Evolutionary conservation across 2,113 vertebrate genomes (phyloP), one percentile per base, ranked within the genome.

Genomic region (Zosterops pallidus): DNA sequence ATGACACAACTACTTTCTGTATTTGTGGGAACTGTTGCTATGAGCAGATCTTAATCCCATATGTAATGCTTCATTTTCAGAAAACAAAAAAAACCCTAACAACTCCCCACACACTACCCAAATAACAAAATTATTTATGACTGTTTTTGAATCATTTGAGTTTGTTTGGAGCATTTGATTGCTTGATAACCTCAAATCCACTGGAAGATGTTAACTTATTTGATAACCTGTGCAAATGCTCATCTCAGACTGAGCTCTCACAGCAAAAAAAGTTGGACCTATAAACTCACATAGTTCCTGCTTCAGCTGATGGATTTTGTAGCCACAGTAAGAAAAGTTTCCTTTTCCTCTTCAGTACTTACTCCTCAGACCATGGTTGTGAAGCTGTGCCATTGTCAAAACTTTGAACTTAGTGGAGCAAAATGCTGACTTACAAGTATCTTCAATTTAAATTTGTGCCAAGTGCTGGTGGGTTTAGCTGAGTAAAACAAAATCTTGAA

Each of bases 21-120:
- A 91, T 93, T 97, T 97, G 97, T 86, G 59, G 96, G 94, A 97
- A 96, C 86, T 83, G 94, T 96, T 97, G 95, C 96, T 96, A 97
- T 93, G 95, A 95, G 75, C 68, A 89, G 60, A 76, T 82, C n/a
- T 59, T 78, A 92, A 90, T 96, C 94, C 96, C 96, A 81, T 81
- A 86, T 83, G 80, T 91, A 80, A 91, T 76, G 63, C 89, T 96
- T 97, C 71, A 44, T 89, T 92, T 95, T 79, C 70, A 91, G 79
- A 86, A 95, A 90, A 91, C 59, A 93, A 67, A 83, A 72, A 33
- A 9, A 39, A 11, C 11, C 39, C 31, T 23, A 83, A 39, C 28
- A 63, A 93, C 53, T 85, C 46, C 49, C 12, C 14, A 7, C n/a
- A 57, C 11, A 5, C 9, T 63, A 55, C 33, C 47, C 68, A 86